A percentile compares a stretch with the other conserved stretches of the same genome.
These are phyloP conservation scores for Lymantria dispar DNA, from an alignment of 2,888 invertebrate species.

Conservation along the genomic window DNA sequence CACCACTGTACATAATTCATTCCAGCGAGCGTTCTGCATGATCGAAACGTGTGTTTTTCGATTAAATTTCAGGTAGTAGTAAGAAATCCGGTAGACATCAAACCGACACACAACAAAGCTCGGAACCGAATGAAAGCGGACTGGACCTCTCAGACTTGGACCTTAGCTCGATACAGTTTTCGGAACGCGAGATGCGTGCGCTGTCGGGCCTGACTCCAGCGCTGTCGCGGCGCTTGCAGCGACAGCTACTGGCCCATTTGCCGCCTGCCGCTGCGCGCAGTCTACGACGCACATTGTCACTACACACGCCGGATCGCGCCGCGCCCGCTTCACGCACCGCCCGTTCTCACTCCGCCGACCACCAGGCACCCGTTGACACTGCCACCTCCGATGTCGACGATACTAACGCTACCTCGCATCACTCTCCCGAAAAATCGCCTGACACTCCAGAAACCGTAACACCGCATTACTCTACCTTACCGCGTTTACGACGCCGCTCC, in stretches of 20 bases:
- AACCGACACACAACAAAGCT: conserved; percentile 40
- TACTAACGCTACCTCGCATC: background rate
- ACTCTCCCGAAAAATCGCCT: background rate
- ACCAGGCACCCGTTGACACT: conserved; percentile 13
- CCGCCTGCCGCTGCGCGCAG: conserved; percentile 86
- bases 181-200: conserved; percentile 86
- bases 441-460: conserved; percentile 20
- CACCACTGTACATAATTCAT: conserved; percentile 73
- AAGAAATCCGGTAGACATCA: conserved; percentile 66
- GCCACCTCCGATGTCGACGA: conserved; percentile 30
- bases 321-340: conserved; percentile 24
- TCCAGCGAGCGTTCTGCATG: conserved; percentile 78
- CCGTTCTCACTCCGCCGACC: conserved; percentile 55
- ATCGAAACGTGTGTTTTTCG: conserved; percentile 81
- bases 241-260: conserved; percentile 86
- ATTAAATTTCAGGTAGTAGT: conserved; percentile 76
- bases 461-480: conserved; percentile 56
- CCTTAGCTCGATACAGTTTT: conserved; percentile 85
- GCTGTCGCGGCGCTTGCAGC: conserved; percentile 87
- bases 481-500: conserved; percentile 34
- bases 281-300: conserved; percentile 85
- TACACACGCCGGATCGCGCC: conserved; percentile 50
- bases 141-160: conserved; percentile 85
- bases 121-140: conserved; percentile 49
- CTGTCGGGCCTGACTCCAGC: conserved; percentile 87